Evolutionary conservation across 1,140 invertebrate species (phyloP).

Genomic region (Brachionus rubens): DNA sequence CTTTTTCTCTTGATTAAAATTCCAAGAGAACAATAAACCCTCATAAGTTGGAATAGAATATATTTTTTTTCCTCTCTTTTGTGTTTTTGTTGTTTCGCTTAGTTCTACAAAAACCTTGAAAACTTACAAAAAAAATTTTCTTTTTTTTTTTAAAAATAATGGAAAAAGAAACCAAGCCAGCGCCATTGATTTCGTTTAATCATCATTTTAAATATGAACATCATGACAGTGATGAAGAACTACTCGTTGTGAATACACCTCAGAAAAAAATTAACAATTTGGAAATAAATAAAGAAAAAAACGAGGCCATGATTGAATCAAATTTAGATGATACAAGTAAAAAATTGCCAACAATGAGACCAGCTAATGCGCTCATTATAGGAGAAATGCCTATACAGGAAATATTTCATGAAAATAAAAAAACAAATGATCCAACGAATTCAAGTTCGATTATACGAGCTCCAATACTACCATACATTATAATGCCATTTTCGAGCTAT

Average conservation of each 20-base stretch:
- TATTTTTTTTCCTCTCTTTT: conserved; percentile 4
- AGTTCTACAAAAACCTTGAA: too few relatives aligned
- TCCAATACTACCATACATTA: conserved; percentile 15
- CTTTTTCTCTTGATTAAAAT: too few relatives aligned
- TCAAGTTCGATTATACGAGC: background rate
- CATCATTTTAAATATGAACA: conserved; percentile 17
- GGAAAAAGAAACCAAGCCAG: conserved; percentile 16
- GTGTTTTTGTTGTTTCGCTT: too few relatives aligned
- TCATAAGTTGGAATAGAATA: conserved; percentile 19
- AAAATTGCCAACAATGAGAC: background rate
- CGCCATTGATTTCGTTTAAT: conserved; percentile 29
- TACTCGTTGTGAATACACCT: conserved; percentile 35
- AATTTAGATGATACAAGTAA: too few relatives aligned
- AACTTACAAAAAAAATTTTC: too few relatives aligned
- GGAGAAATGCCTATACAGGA: conserved; percentile 6
- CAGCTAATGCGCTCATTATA: background rate
- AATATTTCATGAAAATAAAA: background rate
- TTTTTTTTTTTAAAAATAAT: background rate
- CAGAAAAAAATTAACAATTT: background rate
- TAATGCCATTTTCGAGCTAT: conserved; percentile 7
- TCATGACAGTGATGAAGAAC: conserved; percentile 35
- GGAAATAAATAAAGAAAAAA: background rate
- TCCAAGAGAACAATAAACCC: too few relatives aligned
- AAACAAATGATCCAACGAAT: background rate
- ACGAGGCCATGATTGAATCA: background rate